Evolutionary conservation across 2,113 vertebrate genomes (phyloP).

Genomic region (Vimba vimba): DNA sequence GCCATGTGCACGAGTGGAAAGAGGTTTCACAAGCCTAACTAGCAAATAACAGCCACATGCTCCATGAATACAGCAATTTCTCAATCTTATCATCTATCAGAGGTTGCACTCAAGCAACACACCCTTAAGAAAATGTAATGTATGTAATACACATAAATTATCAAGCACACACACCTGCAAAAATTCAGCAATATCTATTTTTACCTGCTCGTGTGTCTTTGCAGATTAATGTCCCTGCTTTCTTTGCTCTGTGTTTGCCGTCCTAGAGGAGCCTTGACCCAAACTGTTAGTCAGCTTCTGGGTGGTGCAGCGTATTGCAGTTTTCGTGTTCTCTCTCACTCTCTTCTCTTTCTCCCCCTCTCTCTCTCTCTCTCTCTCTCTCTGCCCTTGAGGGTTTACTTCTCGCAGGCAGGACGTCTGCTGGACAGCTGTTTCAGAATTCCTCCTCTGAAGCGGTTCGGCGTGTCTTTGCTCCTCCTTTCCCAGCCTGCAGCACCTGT

Average conservation of each 20-base stretch:
- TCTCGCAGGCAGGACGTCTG: conserved; percentile 72
- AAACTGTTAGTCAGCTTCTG: conserved; percentile 46
- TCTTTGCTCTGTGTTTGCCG: conserved; percentile 15
- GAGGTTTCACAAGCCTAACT: background rate
- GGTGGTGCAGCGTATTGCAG: conserved; percentile 41
- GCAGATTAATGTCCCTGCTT: conserved; percentile 3
- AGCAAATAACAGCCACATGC: conserved; percentile 17
- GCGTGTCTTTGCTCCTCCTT: conserved; percentile 64
- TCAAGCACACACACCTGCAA: background rate
- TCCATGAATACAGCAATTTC: background rate
- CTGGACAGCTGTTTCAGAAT: conserved; percentile 80
- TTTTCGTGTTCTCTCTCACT: conserved; percentile 12
- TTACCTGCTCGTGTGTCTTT: conserved; percentile 48
- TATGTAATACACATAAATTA: background rate
- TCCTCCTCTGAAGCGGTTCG: conserved; percentile 69
- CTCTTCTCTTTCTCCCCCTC: conserved; percentile 31
- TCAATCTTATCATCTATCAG: background rate
- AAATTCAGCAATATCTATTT: background rate
- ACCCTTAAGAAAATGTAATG: background rate
- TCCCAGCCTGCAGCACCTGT: conserved; percentile 73
- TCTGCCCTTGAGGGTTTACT: conserved; percentile 47
- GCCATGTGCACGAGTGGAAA: conserved; percentile 6
- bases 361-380: conserved; percentile 40
- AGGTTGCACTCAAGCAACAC: background rate
- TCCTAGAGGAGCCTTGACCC: conserved; percentile 29